These are phyloP conservation scores for Drosophila kohkoa DNA, from an alignment of 1,140 invertebrate species.

Conservation along the genomic window DNA sequence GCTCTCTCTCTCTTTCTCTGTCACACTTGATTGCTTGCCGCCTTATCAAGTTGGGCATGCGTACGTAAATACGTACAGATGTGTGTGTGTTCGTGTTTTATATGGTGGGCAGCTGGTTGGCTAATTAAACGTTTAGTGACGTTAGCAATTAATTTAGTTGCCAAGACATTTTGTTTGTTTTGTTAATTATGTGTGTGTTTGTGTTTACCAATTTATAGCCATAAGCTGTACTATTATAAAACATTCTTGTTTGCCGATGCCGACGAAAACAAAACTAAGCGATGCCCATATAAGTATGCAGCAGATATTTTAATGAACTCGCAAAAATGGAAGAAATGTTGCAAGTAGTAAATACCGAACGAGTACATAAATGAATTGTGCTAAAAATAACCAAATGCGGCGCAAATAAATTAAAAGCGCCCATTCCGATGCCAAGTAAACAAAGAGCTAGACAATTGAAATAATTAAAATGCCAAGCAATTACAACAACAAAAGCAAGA, in stretches of 20 bases:
- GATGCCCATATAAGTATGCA: conserved; percentile 77
- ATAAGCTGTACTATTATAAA: too few relatives aligned
- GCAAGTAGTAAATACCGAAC: not conserved
- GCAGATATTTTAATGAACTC: conserved; percentile 56
- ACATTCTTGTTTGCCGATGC: conserved; percentile 14
- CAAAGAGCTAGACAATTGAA: conserved; percentile 75
- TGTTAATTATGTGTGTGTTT: conserved; percentile 21
- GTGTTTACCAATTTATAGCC: conserved; percentile 30
- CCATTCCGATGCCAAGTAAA: conserved; percentile 54
- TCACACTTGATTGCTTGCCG: not conserved
- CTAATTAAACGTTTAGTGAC: conserved; percentile 69
- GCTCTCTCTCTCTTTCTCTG: conserved; percentile 6
- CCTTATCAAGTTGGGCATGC: conserved; percentile 7
- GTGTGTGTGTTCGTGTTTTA: conserved; percentile 12
- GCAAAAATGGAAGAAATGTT: conserved; percentile 24
- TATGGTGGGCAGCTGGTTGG: conserved; percentile 43
- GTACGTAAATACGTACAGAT: conserved; percentile 4
- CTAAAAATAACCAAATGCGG: conserved; percentile 65
- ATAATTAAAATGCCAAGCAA: conserved; percentile 77
- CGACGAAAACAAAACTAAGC: conserved; percentile 15
- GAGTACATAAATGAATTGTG: conserved; percentile 72
- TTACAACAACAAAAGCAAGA: conserved; percentile 46
- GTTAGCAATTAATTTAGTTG: conserved; percentile 68
- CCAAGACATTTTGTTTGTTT: conserved; percentile 42
- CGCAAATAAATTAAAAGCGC: conserved; percentile 69